Conservation (phyloP, 2,888 invertebrate species). For the Boloria selene region DNA sequence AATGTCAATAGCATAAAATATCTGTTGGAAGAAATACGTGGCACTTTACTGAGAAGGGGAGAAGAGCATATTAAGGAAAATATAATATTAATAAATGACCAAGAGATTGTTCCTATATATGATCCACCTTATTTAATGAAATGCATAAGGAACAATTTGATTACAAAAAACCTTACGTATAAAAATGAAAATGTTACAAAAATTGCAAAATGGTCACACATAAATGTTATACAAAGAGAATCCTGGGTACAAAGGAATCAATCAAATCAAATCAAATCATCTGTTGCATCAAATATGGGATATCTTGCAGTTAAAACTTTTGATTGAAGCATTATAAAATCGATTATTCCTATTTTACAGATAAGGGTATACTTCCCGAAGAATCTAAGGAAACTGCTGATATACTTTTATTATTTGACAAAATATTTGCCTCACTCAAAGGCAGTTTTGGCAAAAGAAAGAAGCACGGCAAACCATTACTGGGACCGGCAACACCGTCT, state of each 20-base stretch:
- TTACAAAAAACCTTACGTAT: slow-evolving; percentile 37
- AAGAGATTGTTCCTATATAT: slow-evolving; percentile 42
- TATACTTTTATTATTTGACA: slow-evolving; percentile 33
- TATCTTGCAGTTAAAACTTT: too few relatives aligned
- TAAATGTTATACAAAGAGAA: background rate
- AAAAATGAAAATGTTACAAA: slow-evolving; percentile 9
- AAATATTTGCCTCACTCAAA: slow-evolving; percentile 38
- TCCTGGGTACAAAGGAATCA: slow-evolving; percentile 17
- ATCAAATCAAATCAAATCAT: too few relatives aligned
- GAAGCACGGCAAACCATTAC: slow-evolving; percentile 25
- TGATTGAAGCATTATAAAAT: too few relatives aligned
- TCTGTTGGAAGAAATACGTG: slow-evolving; percentile 41
- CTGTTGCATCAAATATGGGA: too few relatives aligned
- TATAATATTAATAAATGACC: slow-evolving; percentile 36
- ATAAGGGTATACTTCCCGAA: slow-evolving; percentile 25
- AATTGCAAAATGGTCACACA: slow-evolving; percentile 31
- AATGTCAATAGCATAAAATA: slow-evolving; percentile 41
- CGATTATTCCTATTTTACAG: slow-evolving; percentile 13
- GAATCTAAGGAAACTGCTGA: slow-evolving; percentile 35
- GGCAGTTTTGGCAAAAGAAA: slow-evolving; percentile 32
- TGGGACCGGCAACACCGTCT: slow-evolving; percentile 21
- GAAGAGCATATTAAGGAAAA: slow-evolving; percentile 33
- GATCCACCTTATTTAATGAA: slow-evolving; percentile 44
- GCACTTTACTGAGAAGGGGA: slow-evolving; percentile 23
- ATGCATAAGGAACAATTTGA: slow-evolving; percentile 43